Evolutionary conservation across 2,113 vertebrate species (phyloP).

Genomic region (Megaceryle torquata): DNA sequence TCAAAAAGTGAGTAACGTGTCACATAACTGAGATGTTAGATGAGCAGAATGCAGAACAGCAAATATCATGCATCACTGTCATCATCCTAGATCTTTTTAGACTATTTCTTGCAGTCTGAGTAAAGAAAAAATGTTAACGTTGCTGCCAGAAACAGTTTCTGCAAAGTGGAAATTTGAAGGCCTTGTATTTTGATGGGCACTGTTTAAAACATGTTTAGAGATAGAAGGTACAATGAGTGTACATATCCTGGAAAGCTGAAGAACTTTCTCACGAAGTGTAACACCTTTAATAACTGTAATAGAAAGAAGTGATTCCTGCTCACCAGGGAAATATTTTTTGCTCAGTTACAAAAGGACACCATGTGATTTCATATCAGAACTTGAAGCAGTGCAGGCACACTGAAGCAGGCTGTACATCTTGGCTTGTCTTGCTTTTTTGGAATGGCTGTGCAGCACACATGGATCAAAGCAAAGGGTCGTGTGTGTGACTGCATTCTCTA

Average conservation of each 20-base stretch:
- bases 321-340: background rate
- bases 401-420: background rate
- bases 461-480: background rate
- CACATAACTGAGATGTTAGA: background rate
- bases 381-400: background rate
- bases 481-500: background rate
- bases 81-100: background rate
- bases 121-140: background rate
- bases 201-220: background rate
- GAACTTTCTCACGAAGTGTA: background rate
- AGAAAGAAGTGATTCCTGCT: background rate
- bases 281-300: background rate
- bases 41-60: background rate
- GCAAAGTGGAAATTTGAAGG: background rate
- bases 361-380: background rate
- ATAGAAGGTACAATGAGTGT: background rate
- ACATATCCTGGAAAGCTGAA: background rate
- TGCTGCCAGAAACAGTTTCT: background rate
- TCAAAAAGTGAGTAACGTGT: background rate
- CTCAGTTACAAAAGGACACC: background rate
- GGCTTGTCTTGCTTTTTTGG: background rate
- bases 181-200: background rate
- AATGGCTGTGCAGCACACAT: background rate
- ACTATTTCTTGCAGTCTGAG: background rate
- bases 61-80: background rate